phyloP scores from a whole-genome alignment of 2,888 invertebrate genomes.

The Thymelicus sylvestris region DNA sequence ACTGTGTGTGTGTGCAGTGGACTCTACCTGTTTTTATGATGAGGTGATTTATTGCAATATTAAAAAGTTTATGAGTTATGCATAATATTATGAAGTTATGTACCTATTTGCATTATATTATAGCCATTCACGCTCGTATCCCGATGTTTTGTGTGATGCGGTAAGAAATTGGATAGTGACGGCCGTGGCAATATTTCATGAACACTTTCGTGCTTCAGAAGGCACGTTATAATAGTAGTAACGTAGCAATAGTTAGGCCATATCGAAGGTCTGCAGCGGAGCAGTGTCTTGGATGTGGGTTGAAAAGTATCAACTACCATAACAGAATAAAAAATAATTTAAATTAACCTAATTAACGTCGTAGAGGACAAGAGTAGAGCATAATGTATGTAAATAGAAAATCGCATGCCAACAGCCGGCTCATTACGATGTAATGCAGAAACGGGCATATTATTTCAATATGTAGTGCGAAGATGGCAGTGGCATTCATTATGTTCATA shows the following conservation, averaged over 20 bases:
- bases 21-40: constrained; percentile 75
- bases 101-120: no score
- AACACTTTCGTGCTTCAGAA: not conserved
- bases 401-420: constrained; percentile 41
- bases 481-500: constrained; percentile 42
- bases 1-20: constrained; percentile 62
- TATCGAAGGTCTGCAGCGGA: no score
- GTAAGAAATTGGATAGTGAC: not conserved
- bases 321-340: not conserved
- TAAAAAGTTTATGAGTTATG: not conserved
- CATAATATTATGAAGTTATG: no score
- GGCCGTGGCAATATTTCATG: not conserved
- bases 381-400: constrained; percentile 42
- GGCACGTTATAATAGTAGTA: no score
- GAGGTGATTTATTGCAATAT: constrained; percentile 58
- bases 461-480: constrained; percentile 42
- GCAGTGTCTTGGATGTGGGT: no score
- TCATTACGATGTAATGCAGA: constrained; percentile 30
- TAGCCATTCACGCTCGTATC: not conserved
- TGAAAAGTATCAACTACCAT: not conserved
- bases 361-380: not conserved
- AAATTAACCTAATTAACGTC: not conserved
- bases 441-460: constrained; percentile 42
- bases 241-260: no score
- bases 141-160: not conserved